phyloP scores from a whole-genome alignment of 1,140 invertebrate species.

The Drosophila virilis region DNA sequence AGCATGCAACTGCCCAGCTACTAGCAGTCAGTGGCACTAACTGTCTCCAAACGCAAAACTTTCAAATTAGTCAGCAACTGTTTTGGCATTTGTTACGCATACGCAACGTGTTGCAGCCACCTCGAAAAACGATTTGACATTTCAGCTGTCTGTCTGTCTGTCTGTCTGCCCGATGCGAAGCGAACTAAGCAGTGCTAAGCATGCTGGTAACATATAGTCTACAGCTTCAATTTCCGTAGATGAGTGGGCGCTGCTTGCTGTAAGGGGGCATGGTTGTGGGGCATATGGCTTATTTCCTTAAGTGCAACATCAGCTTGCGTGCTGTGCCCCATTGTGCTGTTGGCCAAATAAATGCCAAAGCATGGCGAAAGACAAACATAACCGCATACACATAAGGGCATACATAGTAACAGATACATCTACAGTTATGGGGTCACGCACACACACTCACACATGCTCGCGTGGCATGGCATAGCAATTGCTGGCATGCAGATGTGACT shows the following conservation, averaged over 20 bases:
- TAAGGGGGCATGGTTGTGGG: not conserved
- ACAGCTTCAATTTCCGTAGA: too few relatives aligned
- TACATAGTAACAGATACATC: slow-evolving; percentile 15
- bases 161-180: not conserved
- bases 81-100: slow-evolving; percentile 46
- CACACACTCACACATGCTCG: slow-evolving; percentile 46
- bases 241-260: too few relatives aligned
- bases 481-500: slow-evolving; percentile 68
- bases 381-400: slow-evolving; percentile 18
- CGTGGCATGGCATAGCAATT: slow-evolving; percentile 21
- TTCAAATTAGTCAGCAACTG: slow-evolving; percentile 39
- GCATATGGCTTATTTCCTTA: slow-evolving; percentile 65
- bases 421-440: slow-evolving; percentile 64
- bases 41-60: slow-evolving; percentile 5
- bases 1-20: slow-evolving; percentile 10
- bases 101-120: slow-evolving; percentile 32
- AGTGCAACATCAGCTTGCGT: slow-evolving; percentile 74
- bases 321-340: slow-evolving; percentile 41
- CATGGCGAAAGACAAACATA: slow-evolving; percentile 65
- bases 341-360: slow-evolving; percentile 68
- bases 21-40: not conserved
- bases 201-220: not conserved
- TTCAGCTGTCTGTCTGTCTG: slow-evolving; percentile 6
- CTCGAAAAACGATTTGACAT: slow-evolving; percentile 18
- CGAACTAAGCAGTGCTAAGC: slow-evolving; percentile 8